These are phyloP conservation scores for Hedya salicella DNA, from an alignment of 2,888 invertebrate species.

Conservation along the genomic window DNA sequence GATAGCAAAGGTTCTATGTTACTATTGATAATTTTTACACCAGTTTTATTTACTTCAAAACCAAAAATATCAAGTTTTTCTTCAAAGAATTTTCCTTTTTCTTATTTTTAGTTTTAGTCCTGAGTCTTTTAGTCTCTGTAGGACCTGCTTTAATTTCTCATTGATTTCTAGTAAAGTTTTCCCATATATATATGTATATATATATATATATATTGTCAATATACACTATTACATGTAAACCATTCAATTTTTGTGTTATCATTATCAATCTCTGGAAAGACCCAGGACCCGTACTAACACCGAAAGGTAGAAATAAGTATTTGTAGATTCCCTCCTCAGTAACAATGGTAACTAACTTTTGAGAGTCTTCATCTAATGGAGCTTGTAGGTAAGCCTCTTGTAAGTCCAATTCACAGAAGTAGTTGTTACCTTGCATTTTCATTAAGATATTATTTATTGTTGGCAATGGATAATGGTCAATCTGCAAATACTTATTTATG, in stretches of 20 bases:
- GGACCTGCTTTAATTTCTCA: slow-evolving; percentile 9
- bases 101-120: slow-evolving; percentile 19
- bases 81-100: slow-evolving; percentile 20
- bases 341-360: slow-evolving; percentile 32
- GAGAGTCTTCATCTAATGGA: slow-evolving; percentile 37
- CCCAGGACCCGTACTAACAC: slow-evolving; percentile 38
- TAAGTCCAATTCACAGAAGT: slow-evolving; percentile 36
- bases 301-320: slow-evolving; percentile 37
- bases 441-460: slow-evolving; percentile 30
- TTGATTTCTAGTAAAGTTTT: slow-evolving; percentile 14
- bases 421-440: slow-evolving; percentile 25
- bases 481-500: slow-evolving; percentile 33
- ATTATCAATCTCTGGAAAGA: slow-evolving; percentile 33
- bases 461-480: slow-evolving; percentile 35
- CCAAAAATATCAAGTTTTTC: slow-evolving; percentile 13
- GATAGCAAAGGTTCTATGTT: slow-evolving; percentile 18
- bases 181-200: slow-evolving; percentile 32
- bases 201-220: slow-evolving; percentile 38
- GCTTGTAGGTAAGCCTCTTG: slow-evolving; percentile 40
- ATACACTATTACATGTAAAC: slow-evolving; percentile 13
- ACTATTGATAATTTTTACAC: slow-evolving; percentile 20
- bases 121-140: slow-evolving; percentile 1
- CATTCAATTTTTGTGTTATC: slow-evolving; percentile 22
- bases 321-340: slow-evolving; percentile 36
- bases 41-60: slow-evolving; percentile 12